Evolutionary conservation across 2,797 vertebrate species (phyloP).

Genomic region (Champsocephalus gunnari): DNA sequence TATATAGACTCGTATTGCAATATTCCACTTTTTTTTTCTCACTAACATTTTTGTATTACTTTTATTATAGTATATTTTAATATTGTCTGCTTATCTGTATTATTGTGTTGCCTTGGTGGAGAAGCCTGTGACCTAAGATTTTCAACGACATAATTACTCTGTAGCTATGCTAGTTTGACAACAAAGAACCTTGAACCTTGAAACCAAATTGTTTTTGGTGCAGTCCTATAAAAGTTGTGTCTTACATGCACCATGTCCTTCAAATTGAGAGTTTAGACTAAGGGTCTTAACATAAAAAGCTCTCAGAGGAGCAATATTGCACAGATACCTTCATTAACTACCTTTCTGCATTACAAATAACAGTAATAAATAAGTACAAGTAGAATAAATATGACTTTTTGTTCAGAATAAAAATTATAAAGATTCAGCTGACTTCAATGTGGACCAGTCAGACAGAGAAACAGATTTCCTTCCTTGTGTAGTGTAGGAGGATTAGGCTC

Average conservation of each 20-base stretch:
- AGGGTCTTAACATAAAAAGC: constrained; percentile 12
- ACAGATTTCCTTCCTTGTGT: constrained; percentile 11
- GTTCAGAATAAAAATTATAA: constrained; percentile 29
- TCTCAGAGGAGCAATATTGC: constrained; percentile 21
- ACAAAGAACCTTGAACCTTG: neutral
- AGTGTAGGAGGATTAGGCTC: constrained; percentile 32
- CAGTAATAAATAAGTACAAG: constrained; percentile 67
- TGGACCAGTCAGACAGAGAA: neutral
- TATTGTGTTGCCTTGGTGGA: too few relatives aligned
- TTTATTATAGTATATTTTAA: too few relatives aligned
- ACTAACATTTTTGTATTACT: too few relatives aligned
- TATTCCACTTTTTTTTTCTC: too few relatives aligned
- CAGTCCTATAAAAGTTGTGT: constrained; percentile 20
- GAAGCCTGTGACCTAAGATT: too few relatives aligned
- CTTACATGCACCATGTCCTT: constrained; percentile 33
- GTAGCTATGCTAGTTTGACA: too few relatives aligned
- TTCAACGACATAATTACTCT: too few relatives aligned
- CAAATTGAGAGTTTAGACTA: constrained; percentile 10
- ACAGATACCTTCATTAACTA: constrained; percentile 39
- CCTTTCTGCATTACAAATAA: constrained; percentile 46
- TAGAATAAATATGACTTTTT: constrained; percentile 70
- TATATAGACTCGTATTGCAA: too few relatives aligned
- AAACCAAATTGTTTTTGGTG: neutral
- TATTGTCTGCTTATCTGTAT: too few relatives aligned
- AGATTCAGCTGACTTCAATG: constrained; percentile 32